Evolutionary conservation across 2,888 invertebrate genomes (phyloP), one percentile per base, ranked within the genome.

Genomic region (Calameuta filiformis): DNA sequence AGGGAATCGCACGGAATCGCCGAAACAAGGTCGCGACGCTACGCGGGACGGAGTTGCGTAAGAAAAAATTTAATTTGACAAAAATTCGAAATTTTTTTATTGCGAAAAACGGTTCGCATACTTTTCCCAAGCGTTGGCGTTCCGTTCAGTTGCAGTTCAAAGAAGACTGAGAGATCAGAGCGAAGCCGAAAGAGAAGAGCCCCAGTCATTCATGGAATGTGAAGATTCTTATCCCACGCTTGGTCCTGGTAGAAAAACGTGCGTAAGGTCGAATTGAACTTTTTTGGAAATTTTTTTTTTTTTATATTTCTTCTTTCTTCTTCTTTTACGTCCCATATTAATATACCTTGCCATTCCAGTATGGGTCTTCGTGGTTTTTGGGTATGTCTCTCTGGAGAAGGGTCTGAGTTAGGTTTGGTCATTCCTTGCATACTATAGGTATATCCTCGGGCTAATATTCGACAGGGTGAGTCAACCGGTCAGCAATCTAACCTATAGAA

Each of bases 161-260:
- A 56, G 56, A 56, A 56, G 23, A 56, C 56, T 56, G 56, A 56
- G 56, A 56, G 56, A 56, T 56, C 56, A 23, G 56, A 56, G 56
- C 23, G 9, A 56, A 56, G 56, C 56, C 56, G 56, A 56, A 56
- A 9, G 40, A 15, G 56, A 56, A 9, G 56, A 56, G 23, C 9
- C 56, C 56, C 69, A 77, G 79, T 76, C 75, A 79, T 80, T 81
- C 81, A 73, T 69, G 75, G 82, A 81, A 81, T 77, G 82, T 80
- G 84, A 81, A 81, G 85, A 85, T 85, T 83, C 82, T 79, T 82
- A 79, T 84, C 83, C 79, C 83, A 84, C 79, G 83, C 75, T 80
- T 79, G 73, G 77, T 23, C 77, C 76, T 56, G 68, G 77, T 79
- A 79, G 81, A 73, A 40, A 84, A 83, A 83, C 76, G 81, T 77